These are phyloP conservation scores for Thunnus albacares DNA, from an alignment of 2,797 vertebrate species.

Conservation along the genomic window DNA sequence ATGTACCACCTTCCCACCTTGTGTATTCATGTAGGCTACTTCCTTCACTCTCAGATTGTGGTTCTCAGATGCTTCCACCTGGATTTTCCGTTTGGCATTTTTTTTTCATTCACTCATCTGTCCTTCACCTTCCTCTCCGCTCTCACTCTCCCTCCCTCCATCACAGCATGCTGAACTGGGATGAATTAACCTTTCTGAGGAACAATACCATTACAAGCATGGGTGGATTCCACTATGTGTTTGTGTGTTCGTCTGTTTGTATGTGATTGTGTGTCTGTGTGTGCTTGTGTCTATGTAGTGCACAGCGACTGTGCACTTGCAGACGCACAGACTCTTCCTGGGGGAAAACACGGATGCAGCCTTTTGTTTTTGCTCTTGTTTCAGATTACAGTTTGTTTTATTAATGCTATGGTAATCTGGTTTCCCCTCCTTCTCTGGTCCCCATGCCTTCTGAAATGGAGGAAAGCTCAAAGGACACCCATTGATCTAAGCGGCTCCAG, in stretches of 20 bases:
- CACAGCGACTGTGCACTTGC: slow-evolving; percentile 23
- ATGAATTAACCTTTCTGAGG: slow-evolving; percentile 78
- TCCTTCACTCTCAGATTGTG: not conserved
- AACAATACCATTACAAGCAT: slow-evolving; percentile 81
- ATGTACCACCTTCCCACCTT: not conserved
- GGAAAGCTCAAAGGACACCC: slow-evolving; percentile 71
- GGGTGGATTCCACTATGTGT: slow-evolving; percentile 64
- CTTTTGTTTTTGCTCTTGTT: slow-evolving; percentile 82
- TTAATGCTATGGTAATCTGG: slow-evolving; percentile 83
- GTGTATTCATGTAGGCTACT: slow-evolving; percentile 1
- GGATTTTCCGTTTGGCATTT: slow-evolving; percentile 16
- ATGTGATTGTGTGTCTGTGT: slow-evolving; percentile 17
- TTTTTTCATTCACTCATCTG: slow-evolving; percentile 30
- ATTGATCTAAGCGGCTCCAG: slow-evolving; percentile 78
- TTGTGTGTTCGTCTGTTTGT: slow-evolving; percentile 28
- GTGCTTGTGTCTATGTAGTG: slow-evolving; percentile 29
- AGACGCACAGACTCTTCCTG: slow-evolving; percentile 61
- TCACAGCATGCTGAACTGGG: slow-evolving; percentile 64
- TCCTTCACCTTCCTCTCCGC: slow-evolving; percentile 33
- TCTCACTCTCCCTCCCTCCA: slow-evolving; percentile 30
- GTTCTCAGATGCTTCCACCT: not conserved
- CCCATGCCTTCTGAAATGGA: slow-evolving; percentile 58
- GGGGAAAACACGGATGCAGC: slow-evolving; percentile 75
- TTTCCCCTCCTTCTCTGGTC: slow-evolving; percentile 66
- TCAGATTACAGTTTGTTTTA: slow-evolving; percentile 84